These are phyloP conservation scores for Sthenelais limicola DNA, from an alignment of 2,888 invertebrate genomes.

Conservation along the genomic window DNA sequence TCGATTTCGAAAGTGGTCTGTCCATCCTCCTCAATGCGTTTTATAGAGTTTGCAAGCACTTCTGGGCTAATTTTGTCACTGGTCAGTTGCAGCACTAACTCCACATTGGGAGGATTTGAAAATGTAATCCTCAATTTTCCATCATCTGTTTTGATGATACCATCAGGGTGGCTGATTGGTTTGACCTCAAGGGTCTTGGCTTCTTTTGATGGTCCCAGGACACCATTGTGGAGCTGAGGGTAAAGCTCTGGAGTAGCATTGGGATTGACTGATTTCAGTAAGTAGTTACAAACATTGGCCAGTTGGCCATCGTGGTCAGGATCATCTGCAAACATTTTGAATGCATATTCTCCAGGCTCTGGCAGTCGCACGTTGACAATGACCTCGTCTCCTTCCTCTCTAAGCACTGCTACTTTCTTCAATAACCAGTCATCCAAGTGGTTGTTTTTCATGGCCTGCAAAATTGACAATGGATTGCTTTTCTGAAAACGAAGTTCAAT, in stretches of 20 bases:
- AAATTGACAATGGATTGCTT: slow-evolving; percentile 58
- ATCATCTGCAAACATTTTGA: slow-evolving; percentile 65
- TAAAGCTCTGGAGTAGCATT: slow-evolving; percentile 58
- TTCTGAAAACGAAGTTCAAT: slow-evolving; percentile 63
- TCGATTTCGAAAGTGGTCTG: slow-evolving; percentile 63
- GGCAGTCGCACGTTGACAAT: slow-evolving; percentile 65
- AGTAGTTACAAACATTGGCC: slow-evolving; percentile 67
- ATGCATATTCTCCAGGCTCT: slow-evolving; percentile 63
- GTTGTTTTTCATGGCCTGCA: slow-evolving; percentile 63
- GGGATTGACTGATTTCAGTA: slow-evolving; percentile 59
- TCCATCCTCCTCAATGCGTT: slow-evolving; percentile 55
- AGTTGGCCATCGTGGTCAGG: slow-evolving; percentile 61
- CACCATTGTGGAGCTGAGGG: slow-evolving; percentile 61
- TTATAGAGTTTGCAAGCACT: slow-evolving; percentile 54
- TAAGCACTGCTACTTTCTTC: slow-evolving; percentile 60
- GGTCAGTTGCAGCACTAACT: slow-evolving; percentile 64
- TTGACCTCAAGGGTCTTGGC: slow-evolving; percentile 59
- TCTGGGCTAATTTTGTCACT: slow-evolving; percentile 58
- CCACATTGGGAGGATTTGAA: slow-evolving; percentile 57
- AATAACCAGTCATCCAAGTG: slow-evolving; percentile 54
- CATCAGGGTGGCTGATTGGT: slow-evolving; percentile 57
- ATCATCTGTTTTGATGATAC: slow-evolving; percentile 56
- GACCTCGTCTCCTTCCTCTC: slow-evolving; percentile 61
- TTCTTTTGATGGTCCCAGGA: slow-evolving; percentile 55
- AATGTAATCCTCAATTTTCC: slow-evolving; percentile 59